These are phyloP conservation scores for Lophochroa leadbeateri DNA, from an alignment of 2,113 vertebrate genomes.

Conservation along the genomic window DNA sequence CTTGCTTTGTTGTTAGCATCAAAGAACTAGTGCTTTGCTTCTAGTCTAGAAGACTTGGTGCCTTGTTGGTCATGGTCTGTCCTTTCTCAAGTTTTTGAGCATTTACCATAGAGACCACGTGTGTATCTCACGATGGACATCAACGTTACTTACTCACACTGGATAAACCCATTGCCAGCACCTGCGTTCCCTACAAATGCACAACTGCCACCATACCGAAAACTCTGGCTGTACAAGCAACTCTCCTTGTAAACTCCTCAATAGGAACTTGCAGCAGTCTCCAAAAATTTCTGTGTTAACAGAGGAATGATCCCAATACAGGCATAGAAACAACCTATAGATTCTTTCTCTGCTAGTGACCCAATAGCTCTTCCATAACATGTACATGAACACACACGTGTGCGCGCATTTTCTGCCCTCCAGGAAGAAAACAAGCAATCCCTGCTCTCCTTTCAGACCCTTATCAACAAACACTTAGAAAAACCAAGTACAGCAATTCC, in stretches of 20 bases:
- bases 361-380: not conserved
- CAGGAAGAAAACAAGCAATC: not conserved
- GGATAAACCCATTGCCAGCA: accelerated
- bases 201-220: not conserved
- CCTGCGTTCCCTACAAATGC: not conserved
- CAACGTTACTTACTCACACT: accelerated
- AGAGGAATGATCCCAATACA: not conserved
- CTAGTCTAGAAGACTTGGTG: not conserved
- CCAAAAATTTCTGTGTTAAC: not conserved
- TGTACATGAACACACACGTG: accelerated
- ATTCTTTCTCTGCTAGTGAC: not conserved
- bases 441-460: not conserved
- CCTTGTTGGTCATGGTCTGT: not conserved
- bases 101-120: not conserved
- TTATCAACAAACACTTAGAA: not conserved
- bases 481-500: not conserved
- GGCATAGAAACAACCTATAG: not conserved
- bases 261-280: not conserved
- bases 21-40: not conserved
- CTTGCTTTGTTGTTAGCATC: not conserved
- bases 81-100: not conserved
- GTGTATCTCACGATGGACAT: not conserved
- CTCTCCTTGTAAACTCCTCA: not conserved
- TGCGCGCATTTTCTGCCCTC: not conserved
- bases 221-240: not conserved